Evolutionary conservation across 1,140 invertebrate genomes (phyloP).

Genomic region (Cotesia vestalis): DNA sequence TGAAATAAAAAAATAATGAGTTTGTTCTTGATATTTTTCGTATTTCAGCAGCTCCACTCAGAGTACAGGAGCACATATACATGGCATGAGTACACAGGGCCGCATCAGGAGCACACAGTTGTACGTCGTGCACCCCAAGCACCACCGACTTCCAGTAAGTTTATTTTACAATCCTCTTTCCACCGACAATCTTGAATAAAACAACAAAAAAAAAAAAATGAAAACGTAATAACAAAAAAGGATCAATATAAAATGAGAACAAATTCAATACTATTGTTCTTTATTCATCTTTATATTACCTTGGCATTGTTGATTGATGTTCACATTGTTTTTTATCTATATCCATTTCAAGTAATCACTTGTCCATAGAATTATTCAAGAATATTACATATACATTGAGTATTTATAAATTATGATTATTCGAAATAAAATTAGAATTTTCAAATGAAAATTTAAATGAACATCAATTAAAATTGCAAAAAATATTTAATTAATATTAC

Average conservation of each 20-base stretch:
- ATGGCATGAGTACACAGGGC: conserved; percentile 89
- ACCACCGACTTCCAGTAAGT: conserved; percentile 68
- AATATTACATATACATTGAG: too few relatives aligned
- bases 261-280: conserved; percentile 15
- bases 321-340: conserved; percentile 20
- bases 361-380: too few relatives aligned
- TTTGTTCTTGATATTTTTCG: conserved; percentile 37
- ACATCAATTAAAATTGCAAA: too few relatives aligned
- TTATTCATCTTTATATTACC: conserved; percentile 18
- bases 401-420: background rate
- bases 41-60: conserved; percentile 82
- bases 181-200: conserved; percentile 19
- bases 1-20: conserved; percentile 23
- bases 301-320: conserved; percentile 31
- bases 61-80: conserved; percentile 91
- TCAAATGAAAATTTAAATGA: too few relatives aligned
- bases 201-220: background rate
- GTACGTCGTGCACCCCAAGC: conserved; percentile 72
- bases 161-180: conserved; percentile 56
- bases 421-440: too few relatives aligned
- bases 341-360: background rate
- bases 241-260: conserved; percentile 12
- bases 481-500: background rate
- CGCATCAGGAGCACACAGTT: conserved; percentile 70
- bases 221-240: background rate